Conservation (phyloP, 2,888 invertebrate genomes). For the Phyto melanocephala region DNA sequence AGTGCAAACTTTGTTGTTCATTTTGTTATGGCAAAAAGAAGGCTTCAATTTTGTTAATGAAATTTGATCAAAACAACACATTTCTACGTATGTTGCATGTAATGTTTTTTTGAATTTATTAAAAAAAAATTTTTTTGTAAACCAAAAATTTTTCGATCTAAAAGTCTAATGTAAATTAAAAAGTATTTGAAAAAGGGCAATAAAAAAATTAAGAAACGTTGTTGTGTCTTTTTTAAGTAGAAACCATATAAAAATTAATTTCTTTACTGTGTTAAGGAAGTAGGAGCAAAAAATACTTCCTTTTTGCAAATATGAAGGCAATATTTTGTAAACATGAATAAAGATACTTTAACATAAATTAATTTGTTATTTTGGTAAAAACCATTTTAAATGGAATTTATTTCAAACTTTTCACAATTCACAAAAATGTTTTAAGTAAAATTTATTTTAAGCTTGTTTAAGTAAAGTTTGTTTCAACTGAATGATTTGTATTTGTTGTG, state of each 20-base stretch:
- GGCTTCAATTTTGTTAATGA: constrained; percentile 47
- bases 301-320: too few species aligned
- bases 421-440: too few species aligned
- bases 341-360: too few species aligned
- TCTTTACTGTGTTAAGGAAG: constrained; percentile 1
- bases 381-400: too few species aligned
- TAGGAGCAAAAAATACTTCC: background rate
- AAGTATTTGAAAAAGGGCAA: background rate
- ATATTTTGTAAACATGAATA: too few species aligned
- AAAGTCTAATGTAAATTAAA: background rate
- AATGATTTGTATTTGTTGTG: too few species aligned
- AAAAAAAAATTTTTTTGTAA: too few species aligned
- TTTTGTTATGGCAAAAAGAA: background rate
- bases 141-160: too few species aligned
- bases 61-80: constrained; percentile 54
- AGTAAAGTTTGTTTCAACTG: too few species aligned
- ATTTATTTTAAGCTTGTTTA: too few species aligned
- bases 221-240: background rate
- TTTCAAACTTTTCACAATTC: too few species aligned
- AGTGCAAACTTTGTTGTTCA: constrained; percentile 29
- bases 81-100: constrained; percentile 11
- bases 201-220: background rate
- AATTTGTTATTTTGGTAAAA: too few species aligned
- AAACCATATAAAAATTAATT: constrained; percentile 14
- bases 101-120: background rate